phyloP scores from a whole-genome alignment of 2,113 vertebrate genomes.

The Peromyscus leucopus region DNA sequence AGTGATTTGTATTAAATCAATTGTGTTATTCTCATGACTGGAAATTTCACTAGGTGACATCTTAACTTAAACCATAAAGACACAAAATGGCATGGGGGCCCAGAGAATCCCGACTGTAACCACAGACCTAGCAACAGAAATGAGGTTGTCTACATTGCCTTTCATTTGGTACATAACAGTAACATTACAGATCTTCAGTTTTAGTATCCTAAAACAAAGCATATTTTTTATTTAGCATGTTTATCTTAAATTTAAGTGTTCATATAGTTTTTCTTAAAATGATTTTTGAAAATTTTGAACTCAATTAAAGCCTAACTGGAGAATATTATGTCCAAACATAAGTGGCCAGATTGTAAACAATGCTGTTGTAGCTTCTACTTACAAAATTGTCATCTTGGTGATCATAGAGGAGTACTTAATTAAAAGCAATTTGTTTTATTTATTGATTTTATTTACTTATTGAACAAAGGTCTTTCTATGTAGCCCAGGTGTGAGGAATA shows the following conservation, averaged over 20 bases:
- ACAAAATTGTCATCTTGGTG: not conserved
- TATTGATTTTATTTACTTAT: not conserved
- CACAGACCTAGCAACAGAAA: not conserved
- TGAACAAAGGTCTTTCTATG: not conserved
- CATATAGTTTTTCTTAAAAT: constrained; percentile 4
- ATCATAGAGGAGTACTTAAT: not conserved
- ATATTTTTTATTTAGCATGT: not conserved
- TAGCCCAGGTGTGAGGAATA: not conserved
- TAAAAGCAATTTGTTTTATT: not conserved
- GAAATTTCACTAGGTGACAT: not conserved
- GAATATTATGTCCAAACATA: not conserved
- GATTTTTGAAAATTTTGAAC: constrained; percentile 1
- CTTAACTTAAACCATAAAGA: not conserved
- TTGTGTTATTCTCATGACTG: not conserved
- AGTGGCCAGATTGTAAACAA: not conserved
- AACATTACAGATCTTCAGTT: constrained; percentile 31
- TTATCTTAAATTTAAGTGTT: constrained; percentile 8
- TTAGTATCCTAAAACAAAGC: not conserved
- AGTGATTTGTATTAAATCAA: not conserved
- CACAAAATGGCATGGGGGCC: not conserved
- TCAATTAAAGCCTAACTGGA: not conserved
- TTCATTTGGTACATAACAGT: not conserved
- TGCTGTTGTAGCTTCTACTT: not conserved
- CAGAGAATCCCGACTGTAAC: not conserved
- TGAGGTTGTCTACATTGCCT: fast-evolving